Conservation (phyloP, 35 echinoderm and acorn worm species). For the Lytechinus pictus region DNA sequence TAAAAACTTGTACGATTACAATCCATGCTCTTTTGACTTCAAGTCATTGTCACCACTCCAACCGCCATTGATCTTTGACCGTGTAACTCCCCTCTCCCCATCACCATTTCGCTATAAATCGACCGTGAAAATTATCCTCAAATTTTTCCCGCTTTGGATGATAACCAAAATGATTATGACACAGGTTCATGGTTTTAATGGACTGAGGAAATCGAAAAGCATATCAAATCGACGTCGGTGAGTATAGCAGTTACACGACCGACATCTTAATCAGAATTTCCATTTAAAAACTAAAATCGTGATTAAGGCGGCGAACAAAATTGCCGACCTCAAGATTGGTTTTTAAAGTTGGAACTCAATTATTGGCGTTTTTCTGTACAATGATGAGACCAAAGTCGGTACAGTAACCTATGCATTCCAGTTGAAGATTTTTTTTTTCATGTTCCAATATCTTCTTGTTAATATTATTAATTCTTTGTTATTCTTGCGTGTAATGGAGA, state of each 20-base stretch:
- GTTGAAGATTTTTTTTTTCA: no score
- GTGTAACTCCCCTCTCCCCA: background rate
- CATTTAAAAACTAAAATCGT: background rate
- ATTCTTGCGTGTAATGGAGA: no score
- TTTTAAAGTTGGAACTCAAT: background rate
- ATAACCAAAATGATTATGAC: background rate
- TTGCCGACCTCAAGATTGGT: background rate
- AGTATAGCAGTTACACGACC: background rate
- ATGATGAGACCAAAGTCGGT: no score
- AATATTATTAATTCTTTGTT: no score
- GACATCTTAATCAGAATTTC: background rate
- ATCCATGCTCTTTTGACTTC: background rate
- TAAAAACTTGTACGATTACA: background rate
- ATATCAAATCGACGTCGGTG: background rate
- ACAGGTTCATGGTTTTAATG: constrained; percentile 11
- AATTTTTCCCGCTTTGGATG: background rate
- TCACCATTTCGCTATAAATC: background rate
- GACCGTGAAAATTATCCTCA: constrained; percentile 11
- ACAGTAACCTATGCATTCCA: no score
- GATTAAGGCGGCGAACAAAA: background rate
- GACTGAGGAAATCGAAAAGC: background rate
- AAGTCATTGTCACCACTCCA: background rate
- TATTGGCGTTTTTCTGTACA: no score
- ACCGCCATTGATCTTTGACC: background rate
- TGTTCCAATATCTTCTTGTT: no score